A percentile compares a stretch with the other conserved stretches of the same genome.
Evolutionary conservation across 2,113 vertebrate species (phyloP).

Genomic region (Hyperoodon ampullatus): DNA sequence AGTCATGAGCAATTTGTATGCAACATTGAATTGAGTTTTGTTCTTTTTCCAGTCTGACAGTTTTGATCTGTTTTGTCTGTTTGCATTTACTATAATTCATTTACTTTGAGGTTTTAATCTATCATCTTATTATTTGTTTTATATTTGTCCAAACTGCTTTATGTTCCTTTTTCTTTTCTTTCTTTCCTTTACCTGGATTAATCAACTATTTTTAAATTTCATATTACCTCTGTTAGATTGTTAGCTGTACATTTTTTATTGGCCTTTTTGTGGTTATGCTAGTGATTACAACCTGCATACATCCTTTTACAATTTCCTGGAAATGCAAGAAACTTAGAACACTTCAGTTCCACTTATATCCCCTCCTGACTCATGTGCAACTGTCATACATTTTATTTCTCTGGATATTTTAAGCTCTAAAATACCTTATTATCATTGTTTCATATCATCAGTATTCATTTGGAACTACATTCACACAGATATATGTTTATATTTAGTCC

Average conservation of each 20-base stretch:
- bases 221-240: not conserved
- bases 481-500: not conserved
- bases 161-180: not conserved
- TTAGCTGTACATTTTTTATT: not conserved
- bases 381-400: slow-evolving; percentile 30
- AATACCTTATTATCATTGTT: not conserved
- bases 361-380: not conserved
- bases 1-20: not conserved
- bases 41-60: not conserved
- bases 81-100: not conserved
- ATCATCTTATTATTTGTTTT: not conserved
- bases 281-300: not conserved
- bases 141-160: not conserved
- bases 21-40: not conserved
- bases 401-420: not conserved
- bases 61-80: slow-evolving; percentile 22
- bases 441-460: not conserved
- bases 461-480: not conserved
- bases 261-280: not conserved
- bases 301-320: not conserved
- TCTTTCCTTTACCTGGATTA: not conserved
- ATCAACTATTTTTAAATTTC: slow-evolving; percentile 22
- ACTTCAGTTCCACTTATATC: not conserved
- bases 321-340: not conserved
- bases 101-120: not conserved